Evolutionary conservation across 2,888 invertebrate species (phyloP), one percentile per base, ranked within the genome.

Genomic region (Disparrhopalites patrizii): DNA sequence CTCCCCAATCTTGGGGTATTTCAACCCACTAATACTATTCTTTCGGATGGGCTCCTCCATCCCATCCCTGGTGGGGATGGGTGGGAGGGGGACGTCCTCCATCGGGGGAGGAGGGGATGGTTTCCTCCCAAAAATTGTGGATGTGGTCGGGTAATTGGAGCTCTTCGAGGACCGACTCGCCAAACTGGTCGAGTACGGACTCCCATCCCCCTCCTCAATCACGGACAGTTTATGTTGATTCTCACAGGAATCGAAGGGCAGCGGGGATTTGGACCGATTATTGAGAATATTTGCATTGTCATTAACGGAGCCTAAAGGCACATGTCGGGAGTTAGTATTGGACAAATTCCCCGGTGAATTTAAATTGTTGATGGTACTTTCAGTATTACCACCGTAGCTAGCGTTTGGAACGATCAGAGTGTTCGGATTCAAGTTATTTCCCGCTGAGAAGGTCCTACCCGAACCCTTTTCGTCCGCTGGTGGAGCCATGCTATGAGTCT

Each of bases 131-230:
- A 73, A 73, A 27, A 75, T 73, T 25, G 72, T 63, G 0, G 67
- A 67, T 2, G 75, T 73, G 15, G 73, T 75, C 23, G 75, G 73
- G 57, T 73, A 73, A 27, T 65, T 69, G n/a, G 68, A 65, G 25
- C 65, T 69, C 13, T 66, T 68, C 5, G 66, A 58, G 10, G 73
- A 70, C 1, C 72, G 66, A 25, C 63, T 56, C 0, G 73, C 72
- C 10, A 5, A 89, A 86, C 79, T 76, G 62, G 4, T 79, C 76
- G 10, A 79, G 76, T 51, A 87, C 0, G 88, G 88, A 38, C 84
- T 85, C 69, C 88, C 87, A 76, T 91, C 92, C 73, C 89, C 81
- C 80, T 92, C 92, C 78, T 90, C 90, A 68, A 92, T 92, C 0
- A 91, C 91, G 1, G 90, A 90, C 18, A 92, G 81, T 43, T 89